Conservation (phyloP, 2,888 invertebrate species). For the Mallateleia sp. region DNA sequence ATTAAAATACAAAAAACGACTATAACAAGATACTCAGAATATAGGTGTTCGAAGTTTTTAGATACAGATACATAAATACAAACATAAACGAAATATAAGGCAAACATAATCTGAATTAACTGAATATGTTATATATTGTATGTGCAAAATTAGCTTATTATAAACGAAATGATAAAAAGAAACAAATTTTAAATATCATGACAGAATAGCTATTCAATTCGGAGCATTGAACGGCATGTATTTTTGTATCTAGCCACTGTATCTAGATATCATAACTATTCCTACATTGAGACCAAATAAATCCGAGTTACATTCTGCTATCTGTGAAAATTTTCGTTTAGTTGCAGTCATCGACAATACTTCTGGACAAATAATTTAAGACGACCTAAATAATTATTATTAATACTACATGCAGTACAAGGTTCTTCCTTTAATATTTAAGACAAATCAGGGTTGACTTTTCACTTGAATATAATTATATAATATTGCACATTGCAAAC, state of each 20-base stretch:
- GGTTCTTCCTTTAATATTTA: constrained; percentile 69
- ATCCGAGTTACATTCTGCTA: constrained; percentile 38
- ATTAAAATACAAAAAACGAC: constrained; percentile 33
- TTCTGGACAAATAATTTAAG: constrained; percentile 65
- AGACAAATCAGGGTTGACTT: constrained; percentile 36
- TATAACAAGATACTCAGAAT: constrained; percentile 62
- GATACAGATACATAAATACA: constrained; percentile 69
- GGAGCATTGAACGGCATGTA: constrained; percentile 66
- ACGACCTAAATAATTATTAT: constrained; percentile 60
- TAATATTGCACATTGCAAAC: no score
- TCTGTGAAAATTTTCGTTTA: constrained; percentile 57
- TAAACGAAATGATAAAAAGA: constrained; percentile 9
- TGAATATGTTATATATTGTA: constrained; percentile 44
- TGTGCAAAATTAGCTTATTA: constrained; percentile 54
- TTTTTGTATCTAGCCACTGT: constrained; percentile 78
- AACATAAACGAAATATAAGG: constrained; percentile 41
- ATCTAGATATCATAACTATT: constrained; percentile 72
- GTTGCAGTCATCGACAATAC: constrained; percentile 69
- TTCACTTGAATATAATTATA: neutral
- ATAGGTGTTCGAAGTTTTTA: constrained; percentile 69
- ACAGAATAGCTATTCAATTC: constrained; percentile 57
- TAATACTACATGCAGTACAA: constrained; percentile 33
- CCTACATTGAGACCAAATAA: constrained; percentile 59
- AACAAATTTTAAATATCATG: constrained; percentile 44
- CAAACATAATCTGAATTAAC: constrained; percentile 56